Conservation (phyloP, 2,797 vertebrate species). For the Pyrocephalus nanus region DNA sequence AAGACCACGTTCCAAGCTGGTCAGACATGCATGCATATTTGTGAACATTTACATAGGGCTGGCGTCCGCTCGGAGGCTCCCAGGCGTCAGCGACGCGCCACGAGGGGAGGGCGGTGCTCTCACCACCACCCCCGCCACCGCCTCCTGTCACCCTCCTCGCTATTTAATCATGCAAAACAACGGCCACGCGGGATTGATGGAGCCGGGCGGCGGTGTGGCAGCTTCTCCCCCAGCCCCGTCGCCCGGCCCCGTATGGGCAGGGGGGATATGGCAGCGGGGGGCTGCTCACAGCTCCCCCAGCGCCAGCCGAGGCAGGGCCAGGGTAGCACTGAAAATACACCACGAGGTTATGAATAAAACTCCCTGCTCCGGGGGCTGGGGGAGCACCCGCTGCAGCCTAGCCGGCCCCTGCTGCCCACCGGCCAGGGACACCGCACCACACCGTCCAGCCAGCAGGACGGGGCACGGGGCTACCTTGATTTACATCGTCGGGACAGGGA, state of each 20-base stretch:
- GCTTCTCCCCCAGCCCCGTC: neutral
- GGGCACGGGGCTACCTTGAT: neutral
- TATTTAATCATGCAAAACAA: constrained; percentile 77
- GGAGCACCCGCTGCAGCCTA: neutral
- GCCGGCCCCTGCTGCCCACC: neutral
- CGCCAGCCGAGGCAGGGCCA: neutral
- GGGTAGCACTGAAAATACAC: constrained; percentile 5
- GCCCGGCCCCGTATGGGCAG: neutral
- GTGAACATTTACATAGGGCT: constrained; percentile 90
- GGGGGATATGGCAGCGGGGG: neutral
- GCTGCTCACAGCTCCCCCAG: neutral
- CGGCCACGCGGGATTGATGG: constrained; percentile 44
- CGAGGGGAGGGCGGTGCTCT: constrained; percentile 24
- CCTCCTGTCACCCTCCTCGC: constrained; percentile 43
- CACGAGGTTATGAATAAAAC: neutral
- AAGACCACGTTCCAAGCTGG: constrained; percentile 88
- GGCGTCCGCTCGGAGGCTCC: constrained; percentile 72
- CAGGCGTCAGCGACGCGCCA: constrained; percentile 28
- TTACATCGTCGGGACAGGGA: neutral
- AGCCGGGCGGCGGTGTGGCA: constrained; percentile 8
- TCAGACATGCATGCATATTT: constrained; percentile 92
- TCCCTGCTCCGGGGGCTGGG: neutral
- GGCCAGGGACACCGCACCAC: neutral
- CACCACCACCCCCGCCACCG: neutral
- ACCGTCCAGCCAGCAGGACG: constrained; percentile 42